These are phyloP conservation scores for Drosophila ficusphila DNA, from an alignment of 1,140 invertebrate species.

Conservation along the genomic window DNA sequence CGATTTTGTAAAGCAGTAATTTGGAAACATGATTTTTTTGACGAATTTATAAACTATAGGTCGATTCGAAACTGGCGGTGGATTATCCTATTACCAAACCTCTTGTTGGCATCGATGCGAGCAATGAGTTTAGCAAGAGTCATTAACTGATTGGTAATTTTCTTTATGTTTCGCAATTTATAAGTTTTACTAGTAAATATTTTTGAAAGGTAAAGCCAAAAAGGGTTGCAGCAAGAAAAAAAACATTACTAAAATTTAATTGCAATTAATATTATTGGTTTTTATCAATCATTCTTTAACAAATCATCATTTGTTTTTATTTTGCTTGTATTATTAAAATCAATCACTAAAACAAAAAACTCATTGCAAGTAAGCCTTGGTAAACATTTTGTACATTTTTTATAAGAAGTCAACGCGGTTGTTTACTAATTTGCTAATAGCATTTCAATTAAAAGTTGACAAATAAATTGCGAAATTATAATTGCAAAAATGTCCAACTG, in stretches of 20 bases:
- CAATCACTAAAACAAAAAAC: no score
- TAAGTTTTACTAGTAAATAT: neutral
- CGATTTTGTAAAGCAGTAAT: conserved; percentile 58
- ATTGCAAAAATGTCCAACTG: conserved; percentile 44
- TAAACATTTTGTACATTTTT: neutral
- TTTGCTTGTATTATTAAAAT: no score
- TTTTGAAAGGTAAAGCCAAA: conserved; percentile 1
- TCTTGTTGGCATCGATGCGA: neutral
- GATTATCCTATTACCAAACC: neutral
- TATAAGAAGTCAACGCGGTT: neutral
- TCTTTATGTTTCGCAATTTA: neutral
- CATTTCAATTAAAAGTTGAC: conserved; percentile 58
- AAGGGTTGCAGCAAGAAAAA: neutral
- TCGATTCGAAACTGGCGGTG: conserved; percentile 11
- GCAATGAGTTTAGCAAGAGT: neutral
- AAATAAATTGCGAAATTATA: conserved; percentile 52
- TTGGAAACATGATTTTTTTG: conserved; percentile 63
- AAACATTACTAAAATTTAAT: no score
- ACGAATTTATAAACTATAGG: conserved; percentile 10
- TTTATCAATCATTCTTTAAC: no score
- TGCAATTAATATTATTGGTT: no score
- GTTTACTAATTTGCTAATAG: conserved; percentile 28
- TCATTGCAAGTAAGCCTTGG: neutral
- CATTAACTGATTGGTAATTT: no score
- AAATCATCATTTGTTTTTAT: no score